Evolutionary conservation across 1,140 invertebrate genomes (phyloP), one percentile per base, ranked within the genome.

Genomic region (Bradynema listronoti): DNA sequence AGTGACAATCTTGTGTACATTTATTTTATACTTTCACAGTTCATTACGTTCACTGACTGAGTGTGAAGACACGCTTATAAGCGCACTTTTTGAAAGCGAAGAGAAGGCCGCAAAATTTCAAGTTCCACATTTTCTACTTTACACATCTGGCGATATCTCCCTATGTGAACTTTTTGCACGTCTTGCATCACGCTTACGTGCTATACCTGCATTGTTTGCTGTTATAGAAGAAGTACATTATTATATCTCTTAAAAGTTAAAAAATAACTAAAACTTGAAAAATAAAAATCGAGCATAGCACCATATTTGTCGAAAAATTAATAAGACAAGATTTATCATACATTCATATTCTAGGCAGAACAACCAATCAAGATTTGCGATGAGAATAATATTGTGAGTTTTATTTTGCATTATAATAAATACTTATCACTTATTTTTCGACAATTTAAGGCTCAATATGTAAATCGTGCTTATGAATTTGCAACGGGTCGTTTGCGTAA

Each of bases 361-460:
- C 76, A 76, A 59, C 77, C 73, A n/a, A 74, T 76, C 22, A 78
- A 76, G 58, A 77, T 76, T 29, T 76, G 73, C 52, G 73, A 76
- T 53, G 76, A 76, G 19, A 41, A 45, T 6, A 76, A 74, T 29
- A 47, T 73, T 42, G 76, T 77, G 4, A n/a, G n/a, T n/a, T n/a
- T n/a, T n/a, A n/a, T n/a, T n/a, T n/a, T n/a, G n/a, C n/a, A n/a
- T n/a, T n/a, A n/a, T n/a, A n/a, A n/a, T n/a, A n/a, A n/a, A n/a
- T n/a, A n/a, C n/a, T n/a, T n/a, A n/a, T n/a, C n/a, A n/a, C n/a
- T n/a, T n/a, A n/a, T n/a, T n/a, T n/a, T n/a, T n/a, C n/a, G n/a
- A n/a, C n/a, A n/a, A n/a, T n/a, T n/a, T n/a, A 22, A 46, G 45
- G 45, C 30, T n/a, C 72, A 75, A 59, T 74, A 72, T 55, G 72